Percentiles rank a stretch among this genome's conserved stretches.
phyloP scores from a whole-genome alignment of 2,888 invertebrate species.

The Aphrophora alni region DNA sequence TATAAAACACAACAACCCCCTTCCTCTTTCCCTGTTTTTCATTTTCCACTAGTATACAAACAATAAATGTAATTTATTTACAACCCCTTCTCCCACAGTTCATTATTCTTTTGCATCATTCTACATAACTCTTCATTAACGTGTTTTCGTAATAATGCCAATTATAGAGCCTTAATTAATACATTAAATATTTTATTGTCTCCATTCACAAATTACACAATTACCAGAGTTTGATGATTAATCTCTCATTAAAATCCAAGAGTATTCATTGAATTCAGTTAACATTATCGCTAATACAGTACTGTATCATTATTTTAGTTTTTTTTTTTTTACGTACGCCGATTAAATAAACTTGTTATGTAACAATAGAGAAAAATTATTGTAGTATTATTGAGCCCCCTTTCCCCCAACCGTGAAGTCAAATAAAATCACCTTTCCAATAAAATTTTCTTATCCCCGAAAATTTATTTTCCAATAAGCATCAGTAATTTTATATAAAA shows the following conservation, averaged over 20 bases:
- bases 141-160: neutral
- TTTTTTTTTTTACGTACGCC: too few relatives aligned
- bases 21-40: slow-evolving; percentile 26
- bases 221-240: neutral
- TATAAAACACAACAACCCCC: slow-evolving; percentile 23
- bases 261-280: neutral
- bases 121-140: slow-evolving; percentile 28
- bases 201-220: neutral
- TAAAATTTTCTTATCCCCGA: too few relatives aligned
- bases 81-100: neutral
- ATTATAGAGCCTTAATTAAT: neutral
- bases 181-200: neutral
- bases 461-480: too few relatives aligned
- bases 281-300: too few relatives aligned
- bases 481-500: too few relatives aligned
- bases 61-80: slow-evolving; percentile 2
- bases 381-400: too few relatives aligned
- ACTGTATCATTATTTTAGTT: too few relatives aligned
- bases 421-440: too few relatives aligned
- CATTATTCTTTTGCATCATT: slow-evolving; percentile 18
- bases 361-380: too few relatives aligned
- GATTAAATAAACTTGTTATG: too few relatives aligned
- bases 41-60: slow-evolving; percentile 25
- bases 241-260: neutral
- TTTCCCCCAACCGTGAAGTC: too few relatives aligned